phyloP scores from a whole-genome alignment of 2,888 invertebrate genomes.

The Hyposoter didymator region DNA sequence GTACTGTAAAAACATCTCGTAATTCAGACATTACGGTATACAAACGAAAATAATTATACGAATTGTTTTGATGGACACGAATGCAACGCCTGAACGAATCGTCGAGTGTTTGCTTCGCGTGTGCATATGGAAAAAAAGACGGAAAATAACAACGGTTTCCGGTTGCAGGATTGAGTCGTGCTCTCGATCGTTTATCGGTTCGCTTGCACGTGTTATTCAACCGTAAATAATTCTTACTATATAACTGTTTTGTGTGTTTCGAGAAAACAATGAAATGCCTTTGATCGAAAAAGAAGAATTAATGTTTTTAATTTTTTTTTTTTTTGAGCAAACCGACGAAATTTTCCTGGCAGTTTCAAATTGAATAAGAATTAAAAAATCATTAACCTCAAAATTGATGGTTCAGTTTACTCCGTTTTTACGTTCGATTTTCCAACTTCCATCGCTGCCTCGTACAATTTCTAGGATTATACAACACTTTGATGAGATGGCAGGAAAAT shows the following conservation, averaged over 20 bases:
- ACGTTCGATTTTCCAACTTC: background rate
- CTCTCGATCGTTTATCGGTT: conserved; percentile 50
- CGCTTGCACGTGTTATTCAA: conserved; percentile 50
- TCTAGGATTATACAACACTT: background rate
- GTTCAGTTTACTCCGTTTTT: background rate
- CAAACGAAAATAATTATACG: conserved; percentile 51
- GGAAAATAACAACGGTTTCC: conserved; percentile 42
- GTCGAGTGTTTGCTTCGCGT: conserved; percentile 20
- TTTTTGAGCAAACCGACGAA: background rate
- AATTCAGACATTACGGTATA: conserved; percentile 46
- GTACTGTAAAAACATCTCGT: conserved; percentile 28
- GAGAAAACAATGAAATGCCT: background rate
- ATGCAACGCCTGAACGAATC: conserved; percentile 51
- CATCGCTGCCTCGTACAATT: background rate
- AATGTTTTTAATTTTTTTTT: background rate
- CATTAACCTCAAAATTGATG: background rate
- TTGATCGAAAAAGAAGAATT: background rate
- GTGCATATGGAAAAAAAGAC: conserved; percentile 33
- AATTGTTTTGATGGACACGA: conserved; percentile 45
- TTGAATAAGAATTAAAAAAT: background rate
- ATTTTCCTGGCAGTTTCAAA: background rate
- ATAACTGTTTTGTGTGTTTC: conserved; percentile 1
- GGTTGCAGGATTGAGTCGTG: conserved; percentile 54
- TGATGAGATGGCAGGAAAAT: conserved; percentile 10
- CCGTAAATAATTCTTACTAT: conserved; percentile 39